A percentile compares a stretch with the other conserved stretches of the same genome.
phyloP scores from a whole-genome alignment of 2,888 invertebrate genomes.

The Drosophila gaucha region DNA sequence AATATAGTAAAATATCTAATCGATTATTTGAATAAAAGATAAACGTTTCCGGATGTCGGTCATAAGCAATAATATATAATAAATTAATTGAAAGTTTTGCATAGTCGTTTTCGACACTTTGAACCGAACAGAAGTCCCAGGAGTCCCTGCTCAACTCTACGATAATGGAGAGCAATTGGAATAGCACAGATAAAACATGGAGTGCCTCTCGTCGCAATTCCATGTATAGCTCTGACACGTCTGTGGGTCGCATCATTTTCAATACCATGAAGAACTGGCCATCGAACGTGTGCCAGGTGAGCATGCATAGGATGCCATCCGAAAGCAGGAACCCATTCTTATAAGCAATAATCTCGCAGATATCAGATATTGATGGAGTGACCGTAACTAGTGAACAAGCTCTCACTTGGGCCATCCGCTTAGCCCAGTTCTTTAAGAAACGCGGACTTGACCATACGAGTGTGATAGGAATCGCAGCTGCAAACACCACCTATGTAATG shows the following conservation, averaged over 20 bases:
- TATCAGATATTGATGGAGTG: constrained; percentile 57
- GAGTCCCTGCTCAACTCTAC: not conserved
- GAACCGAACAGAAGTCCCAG: constrained; percentile 1
- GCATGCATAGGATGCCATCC: too few relatives aligned
- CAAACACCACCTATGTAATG: constrained; percentile 1
- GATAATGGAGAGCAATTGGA: constrained; percentile 12
- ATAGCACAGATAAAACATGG: constrained; percentile 16
- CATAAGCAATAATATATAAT: too few relatives aligned
- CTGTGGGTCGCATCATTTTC: constrained; percentile 1
- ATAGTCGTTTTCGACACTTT: constrained; percentile 14
- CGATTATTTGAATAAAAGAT: too few relatives aligned
- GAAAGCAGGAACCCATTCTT: not conserved
- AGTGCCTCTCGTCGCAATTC: not conserved
- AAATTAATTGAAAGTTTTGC: constrained; percentile 5
- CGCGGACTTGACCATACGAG: constrained; percentile 55
- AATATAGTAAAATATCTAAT: too few relatives aligned
- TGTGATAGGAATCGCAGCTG: constrained; percentile 67
- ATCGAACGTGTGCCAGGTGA: not conserved
- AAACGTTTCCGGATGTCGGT: too few relatives aligned
- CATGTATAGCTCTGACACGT: not conserved
- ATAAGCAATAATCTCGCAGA: constrained; percentile 37
- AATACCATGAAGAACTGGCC: not conserved
- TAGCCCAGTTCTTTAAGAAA: constrained; percentile 60
- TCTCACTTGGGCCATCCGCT: constrained; percentile 55
- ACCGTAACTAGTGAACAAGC: constrained; percentile 56